A percentile compares a stretch with the other conserved stretches of the same genome.
phyloP scores from a whole-genome alignment of 2,797 vertebrate genomes.

The Hirundo rustica region DNA sequence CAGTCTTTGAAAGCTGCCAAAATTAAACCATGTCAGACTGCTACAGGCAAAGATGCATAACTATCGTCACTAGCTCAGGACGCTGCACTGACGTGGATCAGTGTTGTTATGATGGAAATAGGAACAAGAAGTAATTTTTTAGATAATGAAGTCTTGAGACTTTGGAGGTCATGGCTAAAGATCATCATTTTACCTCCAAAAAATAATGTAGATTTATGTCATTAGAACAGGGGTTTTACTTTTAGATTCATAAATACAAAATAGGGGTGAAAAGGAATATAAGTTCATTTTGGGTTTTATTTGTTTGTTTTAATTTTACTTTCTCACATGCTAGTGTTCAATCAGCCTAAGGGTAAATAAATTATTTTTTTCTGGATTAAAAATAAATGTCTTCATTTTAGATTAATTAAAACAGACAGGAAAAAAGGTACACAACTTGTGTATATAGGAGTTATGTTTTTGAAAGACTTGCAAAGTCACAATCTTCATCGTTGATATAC shows the following conservation, averaged over 20 bases:
- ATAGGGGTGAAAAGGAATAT: not conserved
- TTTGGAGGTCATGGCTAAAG: not conserved
- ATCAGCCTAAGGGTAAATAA: not conserved
- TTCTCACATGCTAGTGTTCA: conserved; percentile 9
- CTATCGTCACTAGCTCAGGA: rapidly evolving
- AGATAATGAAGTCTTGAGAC: not conserved
- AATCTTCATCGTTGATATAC: not conserved
- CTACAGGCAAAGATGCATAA: not conserved
- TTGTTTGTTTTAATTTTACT: not conserved
- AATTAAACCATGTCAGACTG: not conserved
- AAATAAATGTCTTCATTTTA: not conserved
- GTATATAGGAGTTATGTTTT: not conserved
- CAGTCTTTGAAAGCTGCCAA: conserved; percentile 9
- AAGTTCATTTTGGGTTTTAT: not conserved
- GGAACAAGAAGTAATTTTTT: not conserved
- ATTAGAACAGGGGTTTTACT: not conserved
- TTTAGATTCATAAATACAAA: not conserved
- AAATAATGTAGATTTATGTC: not conserved
- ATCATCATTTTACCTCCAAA: not conserved
- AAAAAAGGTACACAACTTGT: not conserved
- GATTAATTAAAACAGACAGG: not conserved
- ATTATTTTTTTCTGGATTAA: conserved; percentile 22
- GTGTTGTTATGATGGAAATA: not conserved
- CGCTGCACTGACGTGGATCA: rapidly evolving
- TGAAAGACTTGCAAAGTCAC: not conserved